Evolutionary conservation across 2,113 vertebrate species (phyloP), one percentile per base, ranked within the genome.

Genomic region (Brachyhypopomus occidentalis): DNA sequence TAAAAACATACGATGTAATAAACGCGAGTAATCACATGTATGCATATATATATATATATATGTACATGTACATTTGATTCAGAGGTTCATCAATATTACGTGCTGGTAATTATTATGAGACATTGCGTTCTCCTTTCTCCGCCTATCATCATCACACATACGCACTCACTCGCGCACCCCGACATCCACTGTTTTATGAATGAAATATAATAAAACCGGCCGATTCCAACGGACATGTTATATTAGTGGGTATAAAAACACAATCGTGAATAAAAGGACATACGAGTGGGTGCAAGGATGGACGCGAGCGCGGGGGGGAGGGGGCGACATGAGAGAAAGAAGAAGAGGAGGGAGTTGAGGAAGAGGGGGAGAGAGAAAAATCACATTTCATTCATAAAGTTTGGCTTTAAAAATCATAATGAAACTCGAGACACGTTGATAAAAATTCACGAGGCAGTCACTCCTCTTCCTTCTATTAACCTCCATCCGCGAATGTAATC

Each of bases 311-410:
- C 86, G 20, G 36, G 70, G 88, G 87, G 66, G 86, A 82, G 85
- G 78, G 87, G 88, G 90, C 72, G 88, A 85, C 79, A 89, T 72
- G 75, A 85, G 72, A 85, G 77, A 84, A 86, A 81, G 79, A 86
- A 87, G 85, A 72, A 87, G 82, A 86, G 83, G 89, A 85, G 86
- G 89, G 84, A 87, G 83, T 86, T 85, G 86, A 86, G 87, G 78
- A 84, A 60, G 75, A 83, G 84, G 82, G 77, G 79, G 84, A 84
- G 78, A 79, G 78, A 75, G 23, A 91, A 90, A 90, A 90, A 93
- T 92, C 91, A 90, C 92, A 93, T 94, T 95, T 94, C 95, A 96
- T 96, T 96, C 95, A 96, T 95, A 95, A 95, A 95, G 94, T 95
- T 90, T 91, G 92, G 91, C 92, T 94, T 93, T 93, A 94, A 94